Percentiles rank a stretch among this genome's conserved stretches.
Evolutionary conservation across 1,140 invertebrate genomes (phyloP).

Genomic region (Lepidurus packardi): DNA sequence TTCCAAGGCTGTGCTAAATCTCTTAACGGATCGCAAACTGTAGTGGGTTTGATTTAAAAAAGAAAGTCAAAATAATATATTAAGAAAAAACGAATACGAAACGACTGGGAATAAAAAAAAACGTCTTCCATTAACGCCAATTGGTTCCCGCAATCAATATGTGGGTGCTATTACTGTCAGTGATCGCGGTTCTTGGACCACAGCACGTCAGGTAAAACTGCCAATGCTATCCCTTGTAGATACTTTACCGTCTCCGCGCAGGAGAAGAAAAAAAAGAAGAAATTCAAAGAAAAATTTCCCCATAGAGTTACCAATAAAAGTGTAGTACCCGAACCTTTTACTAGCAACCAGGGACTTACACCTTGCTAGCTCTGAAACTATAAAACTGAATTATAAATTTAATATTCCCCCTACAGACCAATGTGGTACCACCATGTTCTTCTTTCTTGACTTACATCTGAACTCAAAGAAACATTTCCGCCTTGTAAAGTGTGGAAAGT

Average conservation of each 20-base stretch:
- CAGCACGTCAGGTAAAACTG: background rate
- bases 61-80: background rate
- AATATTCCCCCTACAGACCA: too few species aligned
- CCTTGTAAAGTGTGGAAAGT: too few species aligned
- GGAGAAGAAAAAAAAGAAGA: too few species aligned
- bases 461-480: too few species aligned
- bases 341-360: too few species aligned
- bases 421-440: too few species aligned
- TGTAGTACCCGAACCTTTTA: too few species aligned
- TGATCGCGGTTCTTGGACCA: background rate
- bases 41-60: background rate
- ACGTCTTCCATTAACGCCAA: background rate
- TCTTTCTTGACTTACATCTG: too few species aligned
- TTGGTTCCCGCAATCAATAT: background rate
- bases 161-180: background rate
- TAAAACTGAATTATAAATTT: too few species aligned
- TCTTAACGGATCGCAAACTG: background rate
- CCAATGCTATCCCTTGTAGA: too few species aligned
- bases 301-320: background rate
- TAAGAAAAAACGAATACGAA: background rate
- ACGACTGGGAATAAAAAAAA: background rate
- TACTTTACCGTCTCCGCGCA: too few species aligned
- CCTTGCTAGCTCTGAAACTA: too few species aligned
- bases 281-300: background rate
- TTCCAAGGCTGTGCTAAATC: background rate